Conservation (phyloP, 2,113 vertebrate genomes). For the Drymodes brunneopygia region DNA sequence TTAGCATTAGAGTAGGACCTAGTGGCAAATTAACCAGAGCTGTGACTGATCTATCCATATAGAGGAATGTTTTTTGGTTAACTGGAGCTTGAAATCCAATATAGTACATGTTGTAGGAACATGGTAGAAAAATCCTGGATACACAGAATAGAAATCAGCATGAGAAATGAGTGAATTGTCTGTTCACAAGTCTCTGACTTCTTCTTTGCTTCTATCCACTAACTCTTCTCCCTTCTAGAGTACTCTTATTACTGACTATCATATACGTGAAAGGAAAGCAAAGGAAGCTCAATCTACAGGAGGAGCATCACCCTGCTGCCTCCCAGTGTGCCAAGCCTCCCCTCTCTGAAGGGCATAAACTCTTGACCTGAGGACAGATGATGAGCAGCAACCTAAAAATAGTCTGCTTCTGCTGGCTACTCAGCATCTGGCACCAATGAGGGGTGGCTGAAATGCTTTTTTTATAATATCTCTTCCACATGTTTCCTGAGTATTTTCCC, state of each 20-base stretch:
- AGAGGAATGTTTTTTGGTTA: background rate
- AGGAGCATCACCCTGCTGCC: background rate
- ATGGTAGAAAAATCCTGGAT: background rate
- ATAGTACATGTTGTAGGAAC: background rate
- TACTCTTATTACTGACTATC: background rate
- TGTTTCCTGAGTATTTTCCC: constrained; percentile 45
- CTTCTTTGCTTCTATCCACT: background rate
- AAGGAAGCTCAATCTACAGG: background rate
- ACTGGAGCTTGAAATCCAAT: background rate
- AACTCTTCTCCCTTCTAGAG: background rate
- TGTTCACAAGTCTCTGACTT: background rate
- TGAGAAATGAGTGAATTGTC: background rate
- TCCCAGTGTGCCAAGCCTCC: background rate
- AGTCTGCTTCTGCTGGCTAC: background rate
- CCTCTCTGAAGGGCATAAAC: background rate
- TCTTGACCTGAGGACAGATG: background rate
- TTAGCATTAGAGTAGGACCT: background rate
- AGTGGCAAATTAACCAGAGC: background rate
- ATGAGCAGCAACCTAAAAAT: background rate
- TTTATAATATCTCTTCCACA: constrained; percentile 15
- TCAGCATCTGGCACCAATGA: constrained; percentile 12
- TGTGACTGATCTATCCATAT: background rate
- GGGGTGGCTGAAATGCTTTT: background rate
- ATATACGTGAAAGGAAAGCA: background rate
- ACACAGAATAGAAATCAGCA: background rate